Conservation (phyloP, 2,888 invertebrate genomes). For the Quadroppia sp. region DNA sequence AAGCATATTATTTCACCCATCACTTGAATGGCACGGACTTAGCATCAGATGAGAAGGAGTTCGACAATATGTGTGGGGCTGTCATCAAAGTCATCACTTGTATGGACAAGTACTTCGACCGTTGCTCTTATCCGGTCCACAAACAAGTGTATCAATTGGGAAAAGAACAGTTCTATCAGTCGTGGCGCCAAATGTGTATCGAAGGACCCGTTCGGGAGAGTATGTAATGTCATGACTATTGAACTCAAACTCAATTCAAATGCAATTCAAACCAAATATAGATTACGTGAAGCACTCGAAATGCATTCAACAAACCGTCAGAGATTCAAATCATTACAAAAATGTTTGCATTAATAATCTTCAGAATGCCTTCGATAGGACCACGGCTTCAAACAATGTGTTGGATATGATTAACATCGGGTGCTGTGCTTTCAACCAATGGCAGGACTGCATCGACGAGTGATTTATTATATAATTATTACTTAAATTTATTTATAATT, state of each 20-base stretch:
- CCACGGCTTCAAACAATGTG: neutral
- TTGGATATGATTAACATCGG: constrained; percentile 8
- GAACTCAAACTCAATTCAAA: neutral
- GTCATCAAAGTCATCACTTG: constrained; percentile 16
- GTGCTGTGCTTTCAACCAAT: constrained; percentile 30
- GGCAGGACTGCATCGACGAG: neutral
- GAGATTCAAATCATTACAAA: constrained; percentile 5
- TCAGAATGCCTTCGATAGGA: constrained; percentile 18
- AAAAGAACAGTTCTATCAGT: constrained; percentile 23
- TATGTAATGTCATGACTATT: neutral
- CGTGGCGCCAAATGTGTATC: constrained; percentile 11
- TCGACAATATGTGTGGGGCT: constrained; percentile 20
- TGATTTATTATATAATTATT: neutral
- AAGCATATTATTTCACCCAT: constrained; percentile 27
- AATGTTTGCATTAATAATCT: constrained; percentile 13
- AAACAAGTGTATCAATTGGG: constrained; percentile 30
- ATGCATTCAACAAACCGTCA: constrained; percentile 1
- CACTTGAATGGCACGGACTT: neutral
- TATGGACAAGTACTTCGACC: constrained; percentile 12
- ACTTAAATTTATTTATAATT: too few relatives aligned
- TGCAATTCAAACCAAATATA: neutral
- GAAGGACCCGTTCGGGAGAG: neutral
- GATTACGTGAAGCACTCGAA: constrained; percentile 14
- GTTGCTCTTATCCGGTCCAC: neutral
- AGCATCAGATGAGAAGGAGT: neutral